phyloP scores from a whole-genome alignment of 1,140 invertebrate species.

The Diorhabda elongata region DNA sequence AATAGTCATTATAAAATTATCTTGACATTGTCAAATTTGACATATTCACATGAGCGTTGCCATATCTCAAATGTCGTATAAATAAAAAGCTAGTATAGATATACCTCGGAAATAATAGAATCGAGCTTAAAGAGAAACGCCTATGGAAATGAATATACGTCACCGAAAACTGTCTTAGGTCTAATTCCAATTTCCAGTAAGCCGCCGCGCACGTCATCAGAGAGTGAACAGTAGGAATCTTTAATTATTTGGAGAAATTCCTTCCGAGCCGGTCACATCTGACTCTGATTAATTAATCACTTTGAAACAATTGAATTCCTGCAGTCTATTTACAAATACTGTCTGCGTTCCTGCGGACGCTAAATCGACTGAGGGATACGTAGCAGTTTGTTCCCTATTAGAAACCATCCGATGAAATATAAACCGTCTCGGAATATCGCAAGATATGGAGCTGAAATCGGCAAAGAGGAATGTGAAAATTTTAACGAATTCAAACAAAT shows the following conservation, averaged over 20 bases:
- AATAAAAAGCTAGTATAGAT: too few species aligned
- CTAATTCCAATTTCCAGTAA: background rate
- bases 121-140: too few species aligned
- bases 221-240: conserved; percentile 21
- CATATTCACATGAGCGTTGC: too few species aligned
- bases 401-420: conserved; percentile 26
- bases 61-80: too few species aligned
- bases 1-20: too few species aligned
- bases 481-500: background rate
- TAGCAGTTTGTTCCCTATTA: conserved; percentile 22
- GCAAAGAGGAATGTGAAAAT: conserved; percentile 23
- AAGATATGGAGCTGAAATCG: conserved; percentile 22
- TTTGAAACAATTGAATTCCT: conserved; percentile 30
- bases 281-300: conserved; percentile 31
- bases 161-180: too few species aligned
- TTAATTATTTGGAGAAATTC: conserved; percentile 27
- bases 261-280: conserved; percentile 1
- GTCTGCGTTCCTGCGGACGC: conserved; percentile 26
- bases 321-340: conserved; percentile 29
- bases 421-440: conserved; percentile 22
- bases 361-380: conserved; percentile 23
- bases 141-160: too few species aligned
- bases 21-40: too few species aligned
- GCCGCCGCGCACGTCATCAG: background rate
- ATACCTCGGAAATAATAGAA: too few species aligned